Conservation (phyloP, 1,140 invertebrate species). For the Adelges cooleyi region DNA sequence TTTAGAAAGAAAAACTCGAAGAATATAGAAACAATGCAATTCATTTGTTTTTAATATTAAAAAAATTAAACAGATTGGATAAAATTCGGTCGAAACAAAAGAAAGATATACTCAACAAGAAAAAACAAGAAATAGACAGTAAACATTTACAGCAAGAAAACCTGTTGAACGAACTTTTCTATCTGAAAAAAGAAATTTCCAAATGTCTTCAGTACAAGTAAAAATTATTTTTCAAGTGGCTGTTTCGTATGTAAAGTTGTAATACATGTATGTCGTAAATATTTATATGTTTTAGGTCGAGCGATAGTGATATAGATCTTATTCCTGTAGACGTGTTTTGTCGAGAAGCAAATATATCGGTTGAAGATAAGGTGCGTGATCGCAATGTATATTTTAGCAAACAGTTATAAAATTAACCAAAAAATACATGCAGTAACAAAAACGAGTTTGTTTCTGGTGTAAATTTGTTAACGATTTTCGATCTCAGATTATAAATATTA, state of each 20-base stretch:
- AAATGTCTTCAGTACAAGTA: constrained; percentile 20
- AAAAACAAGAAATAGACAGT: constrained; percentile 26
- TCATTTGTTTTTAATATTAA: constrained; percentile 22
- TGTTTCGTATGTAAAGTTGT: too few relatives aligned
- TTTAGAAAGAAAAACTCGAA: constrained; percentile 17
- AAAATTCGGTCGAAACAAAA: constrained; percentile 26
- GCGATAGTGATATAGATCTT: constrained; percentile 19
- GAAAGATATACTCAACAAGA: constrained; percentile 22
- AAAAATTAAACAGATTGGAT: constrained; percentile 22
- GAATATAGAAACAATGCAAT: constrained; percentile 14
- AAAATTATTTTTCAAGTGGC: too few relatives aligned
- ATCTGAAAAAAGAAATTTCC: constrained; percentile 21
- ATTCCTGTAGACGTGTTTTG: constrained; percentile 3
- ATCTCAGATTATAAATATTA: too few relatives aligned
- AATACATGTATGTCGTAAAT: too few relatives aligned
- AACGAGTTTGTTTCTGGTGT: too few relatives aligned
- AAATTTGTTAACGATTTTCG: too few relatives aligned
- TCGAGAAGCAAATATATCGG: neutral
- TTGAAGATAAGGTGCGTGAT: neutral
- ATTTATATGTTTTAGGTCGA: constrained; percentile 10
- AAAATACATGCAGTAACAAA: too few relatives aligned
- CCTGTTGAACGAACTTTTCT: constrained; percentile 8
- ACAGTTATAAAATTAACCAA: too few relatives aligned
- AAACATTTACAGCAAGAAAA: constrained; percentile 27
- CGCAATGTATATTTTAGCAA: too few relatives aligned